These are phyloP conservation scores for Turnix velox DNA, from an alignment of 2,113 vertebrate genomes.

Conservation along the genomic window DNA sequence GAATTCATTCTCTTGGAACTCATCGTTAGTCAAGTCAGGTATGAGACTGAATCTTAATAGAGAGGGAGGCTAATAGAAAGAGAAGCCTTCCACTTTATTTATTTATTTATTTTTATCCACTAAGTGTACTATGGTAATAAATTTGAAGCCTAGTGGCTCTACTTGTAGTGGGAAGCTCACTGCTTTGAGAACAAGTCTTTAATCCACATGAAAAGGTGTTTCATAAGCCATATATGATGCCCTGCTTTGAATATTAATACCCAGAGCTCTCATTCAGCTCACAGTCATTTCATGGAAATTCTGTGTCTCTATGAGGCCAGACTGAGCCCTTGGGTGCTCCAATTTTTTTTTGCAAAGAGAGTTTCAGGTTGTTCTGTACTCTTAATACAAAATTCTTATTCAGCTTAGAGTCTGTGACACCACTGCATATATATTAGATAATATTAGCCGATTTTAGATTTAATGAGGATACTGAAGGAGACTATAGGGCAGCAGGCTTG, in stretches of 20 bases:
- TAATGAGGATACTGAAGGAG: conserved; percentile 39
- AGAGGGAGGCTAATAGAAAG: conserved; percentile 5
- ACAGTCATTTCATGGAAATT: conserved; percentile 13
- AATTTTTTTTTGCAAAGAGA: not conserved
- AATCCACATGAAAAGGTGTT: conserved; percentile 38
- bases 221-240: conserved; percentile 31
- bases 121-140: conserved; percentile 34
- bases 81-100: not conserved
- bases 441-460: conserved; percentile 36
- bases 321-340: not conserved
- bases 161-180: not conserved
- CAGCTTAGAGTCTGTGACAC: conserved; percentile 2
- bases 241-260: conserved; percentile 57
- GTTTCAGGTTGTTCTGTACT: conserved; percentile 5
- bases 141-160: conserved; percentile 6
- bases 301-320: not conserved
- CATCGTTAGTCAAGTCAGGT: conserved; percentile 24
- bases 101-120: not conserved
- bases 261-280: conserved; percentile 23
- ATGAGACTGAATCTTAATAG: conserved; percentile 20
- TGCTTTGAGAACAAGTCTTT: conserved; percentile 26
- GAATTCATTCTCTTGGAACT: not conserved
- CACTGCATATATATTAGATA: conserved; percentile 30
- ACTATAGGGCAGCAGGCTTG: not conserved
- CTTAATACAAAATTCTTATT: conserved; percentile 32